phyloP scores from a whole-genome alignment of 2,113 vertebrate species.

The Scomber scombrus region DNA sequence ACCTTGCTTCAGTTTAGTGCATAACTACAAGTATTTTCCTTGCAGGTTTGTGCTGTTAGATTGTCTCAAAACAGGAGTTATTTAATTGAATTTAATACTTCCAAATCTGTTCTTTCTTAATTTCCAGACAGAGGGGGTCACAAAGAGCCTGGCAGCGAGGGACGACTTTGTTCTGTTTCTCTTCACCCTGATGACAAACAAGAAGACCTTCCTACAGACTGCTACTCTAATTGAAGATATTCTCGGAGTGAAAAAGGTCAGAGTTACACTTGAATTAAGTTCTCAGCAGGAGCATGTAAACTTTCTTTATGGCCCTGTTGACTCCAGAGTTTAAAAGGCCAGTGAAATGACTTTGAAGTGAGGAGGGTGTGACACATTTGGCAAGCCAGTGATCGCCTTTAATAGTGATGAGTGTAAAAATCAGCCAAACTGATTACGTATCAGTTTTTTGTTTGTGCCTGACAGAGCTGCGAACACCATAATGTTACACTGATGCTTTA shows the following conservation, averaged over 20 bases:
- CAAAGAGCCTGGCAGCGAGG: constrained; percentile 92
- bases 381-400: too few species aligned
- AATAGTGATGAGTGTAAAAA: too few species aligned
- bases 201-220: constrained; percentile 96
- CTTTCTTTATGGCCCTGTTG: background rate
- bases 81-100: background rate
- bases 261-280: constrained; percentile 25
- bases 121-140: constrained; percentile 92
- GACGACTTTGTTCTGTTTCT: constrained; percentile 96
- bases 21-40: background rate
- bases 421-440: too few species aligned
- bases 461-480: background rate
- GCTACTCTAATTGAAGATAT: constrained; percentile 97
- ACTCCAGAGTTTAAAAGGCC: background rate
- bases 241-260: constrained; percentile 95
- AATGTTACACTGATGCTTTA: background rate
- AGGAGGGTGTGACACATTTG: too few species aligned
- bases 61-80: background rate
- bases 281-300: background rate
- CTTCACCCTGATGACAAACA: constrained; percentile 97
- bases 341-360: background rate
- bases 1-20: background rate
- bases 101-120: background rate
- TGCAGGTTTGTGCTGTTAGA: background rate
- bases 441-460: background rate